Base-by-base conservation (phyloP, 2,113 vertebrate genomes). In the Equus przewalskii region DNA sequence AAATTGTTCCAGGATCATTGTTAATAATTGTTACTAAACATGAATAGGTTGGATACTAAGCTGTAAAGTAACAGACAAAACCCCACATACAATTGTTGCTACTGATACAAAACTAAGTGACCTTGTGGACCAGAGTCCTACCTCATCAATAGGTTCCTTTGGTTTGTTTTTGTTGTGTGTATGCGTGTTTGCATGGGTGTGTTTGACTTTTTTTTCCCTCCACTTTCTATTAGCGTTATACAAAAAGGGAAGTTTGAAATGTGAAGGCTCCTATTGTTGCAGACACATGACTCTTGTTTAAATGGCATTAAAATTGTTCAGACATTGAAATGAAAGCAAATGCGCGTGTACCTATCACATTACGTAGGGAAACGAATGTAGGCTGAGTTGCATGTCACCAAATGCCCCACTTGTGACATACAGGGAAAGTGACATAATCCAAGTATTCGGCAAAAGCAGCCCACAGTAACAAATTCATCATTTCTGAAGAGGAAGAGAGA, bases 401-500 rank as follows among this genome's bases (percentile, higher is more conserved):
- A 97, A 96, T 97, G 96, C 90, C 96, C 97, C 96, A 94, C 98
- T 91, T 96, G 97, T 96, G 97, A 97, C 96, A 96, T 79, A 97
- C 96, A 97, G 80, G 89, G 95, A 98, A 97, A 98, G 89, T 98
- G 97, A 98, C 97, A 98, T 97, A 97, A 98, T 98, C 93, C 94
- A 97, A 98, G 85, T 96, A 97, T 95, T 97, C 94, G 51, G 96
- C 97, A 97, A 97, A 98, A 97, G 97, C 98, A 98, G 83, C 98
- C 97, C 98, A 98, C 98, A 96, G 96, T 98, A 92, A 97, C 90
- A 96, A 98, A 98, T 97, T 96, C 95, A 97, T 98, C 98, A 98
- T 97, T 97, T 97, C 97, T 98, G 97, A 98, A 98, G 98, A 98
- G 98, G 98, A 98, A 98, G 98, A 98, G 96, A 97, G 97, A 98